A percentile compares a stretch with the other conserved stretches of the same genome.
These are phyloP conservation scores for Eupithecia exiguata DNA, from an alignment of 2,888 invertebrate genomes.

Conservation along the genomic window DNA sequence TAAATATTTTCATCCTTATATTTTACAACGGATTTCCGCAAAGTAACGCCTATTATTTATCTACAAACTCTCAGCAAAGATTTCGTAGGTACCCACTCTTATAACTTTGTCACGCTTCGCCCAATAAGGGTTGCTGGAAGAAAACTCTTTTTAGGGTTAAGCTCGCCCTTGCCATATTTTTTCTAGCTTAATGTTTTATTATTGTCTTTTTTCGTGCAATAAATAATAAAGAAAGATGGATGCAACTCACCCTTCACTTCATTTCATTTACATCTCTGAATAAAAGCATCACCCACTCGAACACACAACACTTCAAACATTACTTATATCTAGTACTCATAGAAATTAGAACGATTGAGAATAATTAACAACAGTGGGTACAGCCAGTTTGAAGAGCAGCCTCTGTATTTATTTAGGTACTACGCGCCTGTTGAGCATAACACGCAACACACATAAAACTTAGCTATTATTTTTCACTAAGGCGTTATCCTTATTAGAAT, in stretches of 20 bases:
- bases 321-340: slow-evolving; percentile 48
- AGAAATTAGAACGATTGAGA: slow-evolving; percentile 38
- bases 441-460: slow-evolving; percentile 52
- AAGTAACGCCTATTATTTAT: no score
- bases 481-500: slow-evolving; percentile 47
- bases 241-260: slow-evolving; percentile 54
- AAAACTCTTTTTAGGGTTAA: no score
- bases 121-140: no score
- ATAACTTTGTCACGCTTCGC: no score
- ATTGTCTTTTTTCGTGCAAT: no score
- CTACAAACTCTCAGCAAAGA: no score
- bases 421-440: slow-evolving; percentile 74
- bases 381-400: background rate
- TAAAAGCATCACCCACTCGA: slow-evolving; percentile 27
- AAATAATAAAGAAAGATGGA: no score
- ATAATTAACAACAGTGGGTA: slow-evolving; percentile 3
- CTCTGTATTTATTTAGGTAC: background rate
- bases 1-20: no score
- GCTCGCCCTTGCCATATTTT: no score
- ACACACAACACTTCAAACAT: slow-evolving; percentile 51
- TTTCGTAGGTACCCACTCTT: no score
- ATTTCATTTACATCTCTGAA: slow-evolving; percentile 31
- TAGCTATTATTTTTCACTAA: slow-evolving; percentile 50
- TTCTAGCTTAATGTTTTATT: no score
- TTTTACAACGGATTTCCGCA: no score